Conservation (phyloP, 2,113 vertebrate genomes). For the Callorhinus ursinus region DNA sequence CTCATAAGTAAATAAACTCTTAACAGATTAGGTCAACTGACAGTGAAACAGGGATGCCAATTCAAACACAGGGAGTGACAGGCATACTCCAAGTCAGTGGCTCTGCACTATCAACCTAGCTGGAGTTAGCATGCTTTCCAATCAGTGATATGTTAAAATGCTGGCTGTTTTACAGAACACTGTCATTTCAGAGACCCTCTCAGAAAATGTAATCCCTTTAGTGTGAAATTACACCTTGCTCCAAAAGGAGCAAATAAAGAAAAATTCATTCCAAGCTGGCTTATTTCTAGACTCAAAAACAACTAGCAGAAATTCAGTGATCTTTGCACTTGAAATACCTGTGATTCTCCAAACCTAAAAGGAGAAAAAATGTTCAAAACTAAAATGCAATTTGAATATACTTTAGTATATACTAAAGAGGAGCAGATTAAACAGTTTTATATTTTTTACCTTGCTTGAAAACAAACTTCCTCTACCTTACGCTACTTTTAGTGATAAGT, state of each 20-base stretch:
- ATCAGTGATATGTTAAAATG: constrained; percentile 64
- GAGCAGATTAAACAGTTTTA: constrained; percentile 53
- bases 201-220: constrained; percentile 45
- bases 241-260: constrained; percentile 67
- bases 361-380: constrained; percentile 76
- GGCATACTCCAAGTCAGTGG: constrained; percentile 48
- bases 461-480: constrained; percentile 71
- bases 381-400: constrained; percentile 68
- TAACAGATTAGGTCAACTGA: constrained; percentile 47
- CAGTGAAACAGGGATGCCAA: constrained; percentile 52
- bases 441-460: constrained; percentile 64
- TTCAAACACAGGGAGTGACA: constrained; percentile 47
- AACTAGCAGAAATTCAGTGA: constrained; percentile 69
- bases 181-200: constrained; percentile 59
- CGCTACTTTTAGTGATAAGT: constrained; percentile 71
- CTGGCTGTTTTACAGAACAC: constrained; percentile 43
- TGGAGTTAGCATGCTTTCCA: constrained; percentile 63
- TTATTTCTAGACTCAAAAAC: constrained; percentile 67
- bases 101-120: neutral
- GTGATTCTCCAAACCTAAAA: constrained; percentile 78
- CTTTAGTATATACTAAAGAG: constrained; percentile 28
- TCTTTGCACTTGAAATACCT: constrained; percentile 74
- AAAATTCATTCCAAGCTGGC: constrained; percentile 71
- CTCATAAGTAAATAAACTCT: constrained; percentile 52
- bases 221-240: constrained; percentile 60